A percentile compares a stretch with the other conserved stretches of the same genome.
Conservation (phyloP, 2,888 invertebrate genomes). For the Drosophila conformis region DNA sequence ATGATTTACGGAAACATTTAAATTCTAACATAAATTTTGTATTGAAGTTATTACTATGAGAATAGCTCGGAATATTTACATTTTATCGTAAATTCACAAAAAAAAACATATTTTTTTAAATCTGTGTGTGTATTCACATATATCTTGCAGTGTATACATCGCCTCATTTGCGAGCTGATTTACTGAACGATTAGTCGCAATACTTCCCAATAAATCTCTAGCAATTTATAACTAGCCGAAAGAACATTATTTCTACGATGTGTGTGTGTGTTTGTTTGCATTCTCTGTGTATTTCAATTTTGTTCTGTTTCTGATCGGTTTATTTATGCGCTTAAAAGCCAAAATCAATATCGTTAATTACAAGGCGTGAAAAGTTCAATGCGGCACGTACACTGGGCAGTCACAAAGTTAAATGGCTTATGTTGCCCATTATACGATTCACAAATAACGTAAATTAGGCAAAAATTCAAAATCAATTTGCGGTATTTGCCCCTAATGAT, state of each 20-base stretch:
- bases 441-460: slow-evolving; percentile 28
- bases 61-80: not conserved
- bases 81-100: not conserved
- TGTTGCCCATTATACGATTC: slow-evolving; percentile 18
- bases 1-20: not conserved
- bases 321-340: slow-evolving; percentile 50
- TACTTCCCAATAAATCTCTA: slow-evolving; percentile 51
- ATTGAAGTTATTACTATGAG: slow-evolving; percentile 8
- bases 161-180: slow-evolving; percentile 47
- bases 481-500: slow-evolving; percentile 13
- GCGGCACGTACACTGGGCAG: slow-evolving; percentile 53
- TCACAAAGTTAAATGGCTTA: slow-evolving; percentile 47
- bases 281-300: slow-evolving; percentile 19
- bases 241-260: slow-evolving; percentile 8
- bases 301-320: slow-evolving; percentile 10
- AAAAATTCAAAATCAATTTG: slow-evolving; percentile 32
- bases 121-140: not conserved
- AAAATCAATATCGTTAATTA: slow-evolving; percentile 69
- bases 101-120: not conserved
- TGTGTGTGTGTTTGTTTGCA: slow-evolving; percentile 29
- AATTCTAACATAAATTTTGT: not conserved
- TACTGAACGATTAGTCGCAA: slow-evolving; percentile 61
- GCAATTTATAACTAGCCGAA: slow-evolving; percentile 40
- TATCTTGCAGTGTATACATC: slow-evolving; percentile 24
- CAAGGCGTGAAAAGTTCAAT: slow-evolving; percentile 56